Evolutionary conservation across 2,797 vertebrate genomes (phyloP).

Genomic region (Mallotus villosus): DNA sequence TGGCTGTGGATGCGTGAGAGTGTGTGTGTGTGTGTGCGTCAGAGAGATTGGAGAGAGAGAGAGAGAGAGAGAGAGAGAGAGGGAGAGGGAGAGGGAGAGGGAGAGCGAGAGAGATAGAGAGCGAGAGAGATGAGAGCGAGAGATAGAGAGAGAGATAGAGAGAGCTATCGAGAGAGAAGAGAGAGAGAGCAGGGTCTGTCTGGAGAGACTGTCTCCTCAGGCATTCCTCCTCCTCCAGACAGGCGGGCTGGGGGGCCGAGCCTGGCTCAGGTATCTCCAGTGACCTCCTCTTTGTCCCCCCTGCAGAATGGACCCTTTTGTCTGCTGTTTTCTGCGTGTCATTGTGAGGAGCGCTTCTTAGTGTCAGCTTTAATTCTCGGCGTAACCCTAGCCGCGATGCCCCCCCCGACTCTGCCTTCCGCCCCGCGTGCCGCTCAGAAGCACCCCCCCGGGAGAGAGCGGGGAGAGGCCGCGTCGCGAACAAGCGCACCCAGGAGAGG

Average conservation of each 20-base stretch:
- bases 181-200: slow-evolving; percentile 35
- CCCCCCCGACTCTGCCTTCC: slow-evolving; percentile 49
- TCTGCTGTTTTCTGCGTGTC: slow-evolving; percentile 81
- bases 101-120: slow-evolving; percentile 54
- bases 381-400: slow-evolving; percentile 81
- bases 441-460: slow-evolving; percentile 28
- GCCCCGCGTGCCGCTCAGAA: neutral
- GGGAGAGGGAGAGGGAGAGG: slow-evolving; percentile 21
- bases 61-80: slow-evolving; percentile 37
- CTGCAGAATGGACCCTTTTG: slow-evolving; percentile 83
- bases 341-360: slow-evolving; percentile 86
- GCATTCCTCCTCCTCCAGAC: slow-evolving; percentile 67
- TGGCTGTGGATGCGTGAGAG: slow-evolving; percentile 51
- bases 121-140: slow-evolving; percentile 16
- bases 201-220: slow-evolving; percentile 65
- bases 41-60: neutral
- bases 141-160: slow-evolving; percentile 36
- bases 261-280: slow-evolving; percentile 77
- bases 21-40: slow-evolving; percentile 35
- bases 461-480: slow-evolving; percentile 45
- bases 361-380: slow-evolving; percentile 89
- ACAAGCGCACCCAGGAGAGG: slow-evolving; percentile 77
- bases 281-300: slow-evolving; percentile 84
- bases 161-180: neutral
- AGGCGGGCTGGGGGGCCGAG: slow-evolving; percentile 64